Conservation (phyloP, 2,888 invertebrate species). For the Sminthurinus aureus region DNA sequence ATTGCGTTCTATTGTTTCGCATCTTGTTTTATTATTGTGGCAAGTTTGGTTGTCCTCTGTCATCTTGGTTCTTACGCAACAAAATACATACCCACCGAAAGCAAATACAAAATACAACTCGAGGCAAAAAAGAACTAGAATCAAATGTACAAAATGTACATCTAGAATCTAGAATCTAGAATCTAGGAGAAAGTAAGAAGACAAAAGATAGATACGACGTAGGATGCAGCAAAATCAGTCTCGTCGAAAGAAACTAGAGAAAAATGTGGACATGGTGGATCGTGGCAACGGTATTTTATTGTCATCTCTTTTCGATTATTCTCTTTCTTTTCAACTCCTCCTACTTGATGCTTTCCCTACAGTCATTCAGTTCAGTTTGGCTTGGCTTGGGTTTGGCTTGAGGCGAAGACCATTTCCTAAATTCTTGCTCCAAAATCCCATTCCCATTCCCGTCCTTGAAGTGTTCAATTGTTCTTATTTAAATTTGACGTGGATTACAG, state of each 20-base stretch:
- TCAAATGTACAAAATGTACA: no score
- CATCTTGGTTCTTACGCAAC: no score
- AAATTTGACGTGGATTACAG: neutral
- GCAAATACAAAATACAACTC: no score
- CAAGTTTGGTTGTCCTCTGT: no score
- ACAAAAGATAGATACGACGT: neutral
- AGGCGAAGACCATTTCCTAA: constrained; percentile 47
- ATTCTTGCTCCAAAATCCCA: constrained; percentile 44
- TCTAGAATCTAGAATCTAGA: no score
- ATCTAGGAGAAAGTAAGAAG: no score
- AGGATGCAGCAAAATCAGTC: neutral
- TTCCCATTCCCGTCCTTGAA: constrained; percentile 26
- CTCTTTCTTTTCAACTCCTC: neutral
- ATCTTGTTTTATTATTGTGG: no score
- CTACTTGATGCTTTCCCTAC: constrained; percentile 8
- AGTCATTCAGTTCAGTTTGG: no score
- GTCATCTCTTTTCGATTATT: constrained; percentile 18
- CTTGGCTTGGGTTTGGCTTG: neutral
- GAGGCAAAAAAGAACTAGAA: no score
- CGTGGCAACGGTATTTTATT: constrained; percentile 23
- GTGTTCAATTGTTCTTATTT: constrained; percentile 27
- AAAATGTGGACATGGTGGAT: neutral
- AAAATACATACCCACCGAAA: no score
- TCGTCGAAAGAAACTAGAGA: neutral
- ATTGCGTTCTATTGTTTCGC: no score